Base-by-base conservation (phyloP, 2,888 invertebrate species). In the Pyrrhia umbra region DNA sequence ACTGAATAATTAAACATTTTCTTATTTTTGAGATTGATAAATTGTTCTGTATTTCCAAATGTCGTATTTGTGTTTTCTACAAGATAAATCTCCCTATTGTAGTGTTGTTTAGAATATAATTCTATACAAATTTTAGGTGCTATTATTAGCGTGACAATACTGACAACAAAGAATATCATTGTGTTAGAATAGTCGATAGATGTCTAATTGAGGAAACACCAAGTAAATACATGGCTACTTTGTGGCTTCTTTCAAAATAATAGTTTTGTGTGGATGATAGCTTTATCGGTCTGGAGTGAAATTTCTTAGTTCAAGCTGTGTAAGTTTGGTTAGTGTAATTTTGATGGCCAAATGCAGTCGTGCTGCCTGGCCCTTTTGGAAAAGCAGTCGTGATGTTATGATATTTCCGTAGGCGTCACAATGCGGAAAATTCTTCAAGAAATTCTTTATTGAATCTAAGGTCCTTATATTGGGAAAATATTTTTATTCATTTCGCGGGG, bases 121-220 rank as follows among this genome's bases (percentile, higher is more conserved):
- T 88, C 89, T 87, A 85, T 85, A 83, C 85, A 84, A 82, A 84
- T 84, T 82, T 85, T 85, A 82, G 72, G 66, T 68, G 84, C 86
- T 84, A 88, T 90, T 90, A 90, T 88, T 88, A 81, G 83, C 80
- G 81, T 84, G 85, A 87, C 86, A 88, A 90, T 89, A 90, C 89
- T 84, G 85, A 87, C 86, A 88, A 90, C 90, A 90, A 90, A 88
- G 88, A 81, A 79, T 77, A 80, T 84, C 83, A 87, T 88, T 90
- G 89, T 89, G 76, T 79, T 75, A 62, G 68, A 66, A 75, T 68
- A 79, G 65, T 67, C 78, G 43, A 73, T 77, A 77, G 57, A 73
- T 77, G 46, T 63, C 30, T 30, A 45, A 37, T 56, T 58, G 21
- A 59, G 63, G 63, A 64, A 64, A 23, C 23, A 30, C 10, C 10